phyloP scores from a whole-genome alignment of 2,888 invertebrate genomes.

The Amorpha juglandis region DNA sequence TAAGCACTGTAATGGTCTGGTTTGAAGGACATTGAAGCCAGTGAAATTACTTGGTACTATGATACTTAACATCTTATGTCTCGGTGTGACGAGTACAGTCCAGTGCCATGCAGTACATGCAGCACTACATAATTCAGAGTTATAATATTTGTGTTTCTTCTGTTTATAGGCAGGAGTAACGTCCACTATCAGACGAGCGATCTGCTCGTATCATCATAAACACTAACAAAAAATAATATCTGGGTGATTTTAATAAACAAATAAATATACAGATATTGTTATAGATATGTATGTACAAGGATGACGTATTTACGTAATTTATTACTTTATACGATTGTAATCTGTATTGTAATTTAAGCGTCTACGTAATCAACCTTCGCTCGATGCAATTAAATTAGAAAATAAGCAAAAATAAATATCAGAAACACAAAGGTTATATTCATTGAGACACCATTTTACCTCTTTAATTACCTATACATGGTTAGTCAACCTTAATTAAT shows the following conservation, averaged over 20 bases:
- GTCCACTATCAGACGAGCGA: too few species aligned
- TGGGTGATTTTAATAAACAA: slow-evolving; percentile 33
- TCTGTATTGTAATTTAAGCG: neutral
- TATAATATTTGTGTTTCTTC: too few species aligned
- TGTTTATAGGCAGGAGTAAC: too few species aligned
- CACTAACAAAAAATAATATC: too few species aligned
- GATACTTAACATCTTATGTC: too few species aligned
- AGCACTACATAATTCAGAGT: too few species aligned
- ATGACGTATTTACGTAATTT: neutral
- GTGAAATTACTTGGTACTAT: too few species aligned
- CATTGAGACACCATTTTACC: neutral
- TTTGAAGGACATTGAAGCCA: too few species aligned
- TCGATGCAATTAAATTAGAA: neutral
- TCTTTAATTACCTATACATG: neutral
- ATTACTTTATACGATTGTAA: neutral
- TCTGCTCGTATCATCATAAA: too few species aligned
- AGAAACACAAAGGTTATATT: neutral
- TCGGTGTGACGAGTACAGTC: too few species aligned
- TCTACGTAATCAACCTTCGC: neutral
- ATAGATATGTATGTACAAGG: neutral
- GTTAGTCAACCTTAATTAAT: neutral
- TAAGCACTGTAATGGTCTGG: too few species aligned
- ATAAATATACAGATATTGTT: slow-evolving; percentile 25
- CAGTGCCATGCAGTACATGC: too few species aligned
- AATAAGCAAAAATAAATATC: neutral